Percentiles rank a stretch among this genome's conserved stretches.
Evolutionary conservation across 2,113 vertebrate genomes (phyloP).

Genomic region (Crotalus viridis): DNA sequence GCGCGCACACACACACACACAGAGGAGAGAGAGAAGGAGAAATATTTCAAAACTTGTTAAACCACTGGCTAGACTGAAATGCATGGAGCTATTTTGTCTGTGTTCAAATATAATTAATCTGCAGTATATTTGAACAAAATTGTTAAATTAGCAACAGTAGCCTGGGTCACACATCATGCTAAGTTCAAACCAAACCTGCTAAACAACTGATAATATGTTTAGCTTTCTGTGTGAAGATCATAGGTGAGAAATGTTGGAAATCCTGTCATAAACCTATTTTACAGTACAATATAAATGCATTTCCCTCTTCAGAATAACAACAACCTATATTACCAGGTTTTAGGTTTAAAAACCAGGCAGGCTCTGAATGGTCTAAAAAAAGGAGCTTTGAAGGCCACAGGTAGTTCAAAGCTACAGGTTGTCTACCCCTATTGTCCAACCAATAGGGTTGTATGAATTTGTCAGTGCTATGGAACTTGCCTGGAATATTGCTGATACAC

Average conservation of each 20-base stretch:
- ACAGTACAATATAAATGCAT: background rate
- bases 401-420: background rate
- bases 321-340: background rate
- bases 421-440: background rate
- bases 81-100: background rate
- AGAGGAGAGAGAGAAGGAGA: background rate
- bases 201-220: background rate
- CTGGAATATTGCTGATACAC: background rate
- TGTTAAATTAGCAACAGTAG: background rate
- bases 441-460: background rate
- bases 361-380: background rate
- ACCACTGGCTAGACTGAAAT: background rate
- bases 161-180: background rate
- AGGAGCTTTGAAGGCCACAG: background rate
- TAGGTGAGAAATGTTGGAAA: background rate
- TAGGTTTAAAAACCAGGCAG: background rate
- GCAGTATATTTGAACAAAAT: background rate
- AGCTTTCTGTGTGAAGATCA: background rate
- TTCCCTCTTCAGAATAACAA: background rate
- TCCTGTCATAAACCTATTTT: background rate
- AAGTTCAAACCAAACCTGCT: background rate
- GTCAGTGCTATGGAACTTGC: background rate
- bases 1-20: background rate
- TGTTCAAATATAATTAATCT: background rate
- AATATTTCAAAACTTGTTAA: background rate